Conservation (phyloP, 2,797 vertebrate species). For the Sebastolobus alascanus region DNA sequence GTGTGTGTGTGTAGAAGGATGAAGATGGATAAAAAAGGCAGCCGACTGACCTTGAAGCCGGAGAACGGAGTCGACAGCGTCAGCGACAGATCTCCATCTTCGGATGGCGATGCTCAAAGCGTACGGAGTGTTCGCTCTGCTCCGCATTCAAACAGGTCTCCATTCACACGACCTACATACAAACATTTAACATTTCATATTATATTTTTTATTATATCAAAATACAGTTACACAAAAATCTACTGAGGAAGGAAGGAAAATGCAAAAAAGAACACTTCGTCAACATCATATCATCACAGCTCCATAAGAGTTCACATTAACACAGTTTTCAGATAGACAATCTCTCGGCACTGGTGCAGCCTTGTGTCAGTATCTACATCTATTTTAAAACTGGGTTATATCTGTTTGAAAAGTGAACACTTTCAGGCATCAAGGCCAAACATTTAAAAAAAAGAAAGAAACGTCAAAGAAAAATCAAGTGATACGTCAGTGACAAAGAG, state of each 20-base stretch:
- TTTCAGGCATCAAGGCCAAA: background rate
- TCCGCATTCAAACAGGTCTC: conserved; percentile 84
- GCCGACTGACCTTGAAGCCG: conserved; percentile 75
- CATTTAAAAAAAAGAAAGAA: conserved; percentile 1
- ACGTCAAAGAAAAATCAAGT: background rate
- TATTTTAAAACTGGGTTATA: background rate
- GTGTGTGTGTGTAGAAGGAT: conserved; percentile 62
- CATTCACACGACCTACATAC: background rate
- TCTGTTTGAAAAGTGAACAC: background rate
- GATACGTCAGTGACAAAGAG: background rate
- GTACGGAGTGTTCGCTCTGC: conserved; percentile 77
- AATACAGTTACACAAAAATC: background rate
- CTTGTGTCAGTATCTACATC: background rate
- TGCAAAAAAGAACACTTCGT: background rate
- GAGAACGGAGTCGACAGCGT: conserved; percentile 76
- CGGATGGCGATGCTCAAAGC: conserved; percentile 82
- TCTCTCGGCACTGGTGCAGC: background rate
- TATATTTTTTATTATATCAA: background rate
- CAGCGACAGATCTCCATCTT: conserved; percentile 65
- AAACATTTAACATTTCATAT: background rate
- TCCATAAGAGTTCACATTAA: background rate
- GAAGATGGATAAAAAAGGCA: conserved; percentile 73
- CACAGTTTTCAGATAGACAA: background rate
- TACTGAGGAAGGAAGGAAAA: background rate
- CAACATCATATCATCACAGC: too few species aligned